phyloP scores from a whole-genome alignment of 1,140 invertebrate genomes.

The Galleria mellonella region DNA sequence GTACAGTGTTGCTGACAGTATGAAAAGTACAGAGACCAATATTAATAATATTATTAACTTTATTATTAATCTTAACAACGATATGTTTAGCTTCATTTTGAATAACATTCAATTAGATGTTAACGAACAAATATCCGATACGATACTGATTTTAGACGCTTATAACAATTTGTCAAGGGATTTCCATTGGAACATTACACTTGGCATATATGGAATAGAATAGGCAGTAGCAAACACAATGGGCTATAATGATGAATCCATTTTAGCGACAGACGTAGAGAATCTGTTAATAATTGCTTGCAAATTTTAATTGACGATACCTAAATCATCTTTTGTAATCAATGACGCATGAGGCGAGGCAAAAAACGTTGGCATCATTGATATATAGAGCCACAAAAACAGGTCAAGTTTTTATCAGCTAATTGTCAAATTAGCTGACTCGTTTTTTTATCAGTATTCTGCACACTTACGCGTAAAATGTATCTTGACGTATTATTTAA shows the following conservation, averaged over 20 bases:
- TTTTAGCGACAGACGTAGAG: too few relatives aligned
- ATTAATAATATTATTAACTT: conserved; percentile 42
- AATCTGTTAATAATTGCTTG: too few relatives aligned
- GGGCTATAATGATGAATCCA: background rate
- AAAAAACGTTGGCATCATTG: too few relatives aligned
- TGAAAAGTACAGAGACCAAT: conserved; percentile 36
- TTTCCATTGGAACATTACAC: background rate
- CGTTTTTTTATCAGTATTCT: too few relatives aligned
- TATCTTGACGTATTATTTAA: too few relatives aligned
- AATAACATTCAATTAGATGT: background rate
- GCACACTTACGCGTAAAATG: too few relatives aligned
- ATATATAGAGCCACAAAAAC: too few relatives aligned
- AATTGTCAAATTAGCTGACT: too few relatives aligned
- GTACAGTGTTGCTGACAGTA: conserved; percentile 43
- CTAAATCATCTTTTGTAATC: too few relatives aligned
- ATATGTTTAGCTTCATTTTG: conserved; percentile 44
- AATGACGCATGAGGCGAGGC: too few relatives aligned
- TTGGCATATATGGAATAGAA: background rate
- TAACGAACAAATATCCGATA: background rate
- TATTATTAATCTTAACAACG: conserved; percentile 37
- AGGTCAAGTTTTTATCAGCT: too few relatives aligned
- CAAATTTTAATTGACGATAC: too few relatives aligned
- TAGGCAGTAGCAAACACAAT: background rate
- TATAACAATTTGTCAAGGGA: background rate
- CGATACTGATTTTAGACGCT: background rate